phyloP scores from a whole-genome alignment of 1,140 invertebrate species.

The Rhizoglyphus robini region DNA sequence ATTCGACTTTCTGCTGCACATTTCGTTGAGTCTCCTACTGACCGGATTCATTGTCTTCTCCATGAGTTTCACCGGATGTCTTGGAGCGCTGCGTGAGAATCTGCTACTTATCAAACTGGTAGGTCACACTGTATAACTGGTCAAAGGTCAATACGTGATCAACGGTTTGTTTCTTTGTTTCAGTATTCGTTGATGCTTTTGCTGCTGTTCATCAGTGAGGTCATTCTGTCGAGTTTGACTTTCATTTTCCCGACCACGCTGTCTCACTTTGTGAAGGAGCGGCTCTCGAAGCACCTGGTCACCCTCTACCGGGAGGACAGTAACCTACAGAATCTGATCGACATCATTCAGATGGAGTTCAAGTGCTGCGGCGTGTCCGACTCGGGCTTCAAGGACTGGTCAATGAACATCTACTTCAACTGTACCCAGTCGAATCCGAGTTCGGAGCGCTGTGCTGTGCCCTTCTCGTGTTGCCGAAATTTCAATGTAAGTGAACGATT shows the following conservation, averaged over 20 bases:
- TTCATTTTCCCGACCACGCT: slow-evolving; percentile 80
- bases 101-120: slow-evolving; percentile 81
- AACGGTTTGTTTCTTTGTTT: too few species aligned
- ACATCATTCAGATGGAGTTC: slow-evolving; percentile 81
- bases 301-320: slow-evolving; percentile 76
- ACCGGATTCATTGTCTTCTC: slow-evolving; percentile 71
- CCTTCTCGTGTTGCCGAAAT: slow-evolving; percentile 81
- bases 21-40: slow-evolving; percentile 73
- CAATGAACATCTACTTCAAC: slow-evolving; percentile 87
- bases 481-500: slow-evolving; percentile 63
- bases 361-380: slow-evolving; percentile 78
- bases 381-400: slow-evolving; percentile 78
- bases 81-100: slow-evolving; percentile 82
- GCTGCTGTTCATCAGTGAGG: slow-evolving; percentile 74
- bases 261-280: slow-evolving; percentile 62
- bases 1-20: slow-evolving; percentile 77
- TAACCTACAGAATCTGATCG: slow-evolving; percentile 80
- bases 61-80: slow-evolving; percentile 73
- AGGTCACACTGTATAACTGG: slow-evolving; percentile 28
- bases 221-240: slow-evolving; percentile 71
- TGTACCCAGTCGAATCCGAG: slow-evolving; percentile 48
- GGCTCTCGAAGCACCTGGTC: slow-evolving; percentile 70
- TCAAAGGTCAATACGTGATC: too few species aligned
- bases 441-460: slow-evolving; percentile 76
- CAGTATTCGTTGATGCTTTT: slow-evolving; percentile 78